Evolutionary conservation across 2,888 invertebrate species (phyloP), one percentile per base, ranked within the genome.

Genomic region (Noctuana brunneofusca): DNA sequence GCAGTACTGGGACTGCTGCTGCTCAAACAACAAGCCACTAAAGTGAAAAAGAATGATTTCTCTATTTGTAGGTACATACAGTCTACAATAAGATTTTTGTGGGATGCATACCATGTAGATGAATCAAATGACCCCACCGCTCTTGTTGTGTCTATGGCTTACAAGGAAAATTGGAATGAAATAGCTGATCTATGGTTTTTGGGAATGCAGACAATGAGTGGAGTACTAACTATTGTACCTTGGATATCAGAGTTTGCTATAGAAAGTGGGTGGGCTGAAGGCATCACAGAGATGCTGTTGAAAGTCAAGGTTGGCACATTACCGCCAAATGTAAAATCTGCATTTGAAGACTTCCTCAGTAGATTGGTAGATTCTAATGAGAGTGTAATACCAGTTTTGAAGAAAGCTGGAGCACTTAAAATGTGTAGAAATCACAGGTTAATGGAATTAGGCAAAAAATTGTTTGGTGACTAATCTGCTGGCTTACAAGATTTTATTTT

Each of bases 221-320:
- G 95, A 32, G 95, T 97, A 0, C 85, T 97, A 43, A 94, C 96
- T 16, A 93, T 95, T 65, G 94, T 97, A 66, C 96, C 97, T 3
- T 97, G 97, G 97, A 94, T 97, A 66, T 96, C 96, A 0, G 97
- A 97, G 75, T 97, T 97, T 85, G 96, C 97, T 3, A 95, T 97
- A 65, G 97, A 97, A 75, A 97, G 97, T 79, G 97, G 97, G n/a
- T 98, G 97, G 97, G 96, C 96, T 3, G 95, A 96, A 79, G 97
- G 97, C 11, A 97, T 97, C 62, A 93, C 97, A 57, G 95, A 95
- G 74, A 96, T 95, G 71, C 90, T 98, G 69, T 94, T 94, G 67
- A 96, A 96, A 86, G 97, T 97, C 0, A 96, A 96, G 86, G 93
- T 96, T 71, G 97, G 96, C 58, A 95, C 96, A 1, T 87, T 97